A percentile compares a stretch with the other conserved stretches of the same genome.
phyloP scores from a whole-genome alignment of 2,888 invertebrate genomes.

The Proisotoma minuta region DNA sequence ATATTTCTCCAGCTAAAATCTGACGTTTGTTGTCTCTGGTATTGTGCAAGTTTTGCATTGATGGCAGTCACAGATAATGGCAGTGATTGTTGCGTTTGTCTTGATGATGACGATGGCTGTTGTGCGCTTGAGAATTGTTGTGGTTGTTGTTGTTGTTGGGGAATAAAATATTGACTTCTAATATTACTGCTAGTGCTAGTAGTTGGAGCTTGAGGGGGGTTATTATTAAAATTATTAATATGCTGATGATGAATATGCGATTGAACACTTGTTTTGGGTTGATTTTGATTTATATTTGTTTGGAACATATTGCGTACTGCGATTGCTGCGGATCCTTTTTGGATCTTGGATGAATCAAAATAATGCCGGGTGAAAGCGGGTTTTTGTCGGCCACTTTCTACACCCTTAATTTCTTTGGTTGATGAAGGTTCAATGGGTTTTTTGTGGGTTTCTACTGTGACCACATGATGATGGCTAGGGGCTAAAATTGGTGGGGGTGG shows the following conservation, averaged over 20 bases:
- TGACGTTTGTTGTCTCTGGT: conserved; percentile 18
- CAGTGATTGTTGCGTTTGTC: neutral
- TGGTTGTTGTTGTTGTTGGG: conserved; percentile 11
- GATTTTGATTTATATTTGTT: neutral
- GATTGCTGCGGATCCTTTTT: neutral
- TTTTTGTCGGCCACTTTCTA: conserved; percentile 22
- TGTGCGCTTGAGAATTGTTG: conserved; percentile 10
- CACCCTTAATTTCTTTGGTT: neutral
- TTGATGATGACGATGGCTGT: neutral
- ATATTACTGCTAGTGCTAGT: neutral
- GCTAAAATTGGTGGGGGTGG: conserved; percentile 8
- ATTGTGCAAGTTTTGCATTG: conserved; percentile 2
- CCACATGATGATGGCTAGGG: neutral
- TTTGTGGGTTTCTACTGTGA: conserved; percentile 29
- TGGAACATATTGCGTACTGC: neutral
- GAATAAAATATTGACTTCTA: neutral
- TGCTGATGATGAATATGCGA: too few species aligned
- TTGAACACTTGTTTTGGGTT: conserved; percentile 3
- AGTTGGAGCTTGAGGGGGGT: neutral
- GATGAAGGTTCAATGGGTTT: conserved; percentile 5
- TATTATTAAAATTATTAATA: too few species aligned
- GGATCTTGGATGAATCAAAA: conserved; percentile 45
- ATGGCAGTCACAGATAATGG: neutral
- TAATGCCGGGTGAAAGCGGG: conserved; percentile 46
- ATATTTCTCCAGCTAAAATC: conserved; percentile 22